Evolutionary conservation across 2,797 vertebrate genomes (phyloP).

Genomic region (Enoplosus armatus): DNA sequence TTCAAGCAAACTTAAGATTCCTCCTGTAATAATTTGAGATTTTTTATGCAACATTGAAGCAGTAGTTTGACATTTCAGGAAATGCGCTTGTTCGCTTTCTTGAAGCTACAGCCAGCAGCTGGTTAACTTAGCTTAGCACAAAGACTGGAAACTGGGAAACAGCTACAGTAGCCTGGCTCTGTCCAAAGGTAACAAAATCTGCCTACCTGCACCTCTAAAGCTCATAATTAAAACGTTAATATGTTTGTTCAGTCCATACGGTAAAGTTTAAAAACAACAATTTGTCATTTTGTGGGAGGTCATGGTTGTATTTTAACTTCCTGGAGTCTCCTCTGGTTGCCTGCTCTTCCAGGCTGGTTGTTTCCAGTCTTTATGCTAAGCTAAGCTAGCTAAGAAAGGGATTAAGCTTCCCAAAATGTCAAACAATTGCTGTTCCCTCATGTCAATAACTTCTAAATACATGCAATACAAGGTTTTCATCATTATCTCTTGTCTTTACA

Average conservation of each 20-base stretch:
- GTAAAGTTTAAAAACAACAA: background rate
- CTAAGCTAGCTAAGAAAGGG: background rate
- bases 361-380: background rate
- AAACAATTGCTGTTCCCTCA: background rate
- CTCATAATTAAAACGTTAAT: background rate
- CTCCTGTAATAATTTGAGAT: background rate
- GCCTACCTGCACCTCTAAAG: background rate
- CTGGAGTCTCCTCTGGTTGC: background rate
- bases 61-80: background rate
- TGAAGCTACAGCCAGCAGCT: background rate
- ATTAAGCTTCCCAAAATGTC: background rate
- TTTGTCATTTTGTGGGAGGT: background rate
- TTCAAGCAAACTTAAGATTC: background rate
- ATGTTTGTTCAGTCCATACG: background rate
- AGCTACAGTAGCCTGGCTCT: background rate
- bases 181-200: background rate
- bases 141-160: background rate
- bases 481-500: background rate
- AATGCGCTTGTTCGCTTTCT: background rate
- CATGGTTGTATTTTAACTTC: background rate
- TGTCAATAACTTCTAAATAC: no score
- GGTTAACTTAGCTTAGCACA: background rate
- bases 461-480: no score
- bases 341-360: no score
- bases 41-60: background rate